phyloP scores from a whole-genome alignment of 2,113 vertebrate genomes.

The Cyanoramphus novaezelandiae region DNA sequence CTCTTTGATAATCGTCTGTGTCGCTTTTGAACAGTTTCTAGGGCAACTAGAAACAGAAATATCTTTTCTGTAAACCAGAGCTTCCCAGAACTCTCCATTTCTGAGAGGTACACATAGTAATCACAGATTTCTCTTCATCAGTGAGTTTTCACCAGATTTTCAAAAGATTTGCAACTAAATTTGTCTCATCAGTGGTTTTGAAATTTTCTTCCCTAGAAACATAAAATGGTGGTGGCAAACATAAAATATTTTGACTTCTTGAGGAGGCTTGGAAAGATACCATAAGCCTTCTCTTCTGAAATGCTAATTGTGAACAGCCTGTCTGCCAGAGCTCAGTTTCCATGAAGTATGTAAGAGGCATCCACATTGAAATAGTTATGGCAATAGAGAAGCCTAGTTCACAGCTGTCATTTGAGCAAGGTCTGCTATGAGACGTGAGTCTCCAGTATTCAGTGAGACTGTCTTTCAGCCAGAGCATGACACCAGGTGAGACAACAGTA shows the following conservation, averaged over 20 bases:
- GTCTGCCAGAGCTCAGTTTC: not conserved
- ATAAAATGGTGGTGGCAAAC: not conserved
- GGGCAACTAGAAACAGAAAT: not conserved
- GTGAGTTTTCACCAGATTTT: not conserved
- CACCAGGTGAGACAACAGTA: not conserved
- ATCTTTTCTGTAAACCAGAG: not conserved
- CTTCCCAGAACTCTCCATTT: not conserved
- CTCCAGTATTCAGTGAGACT: not conserved
- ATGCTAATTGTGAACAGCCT: not conserved
- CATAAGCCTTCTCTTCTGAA: not conserved
- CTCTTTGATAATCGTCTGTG: not conserved
- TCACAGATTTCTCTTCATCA: not conserved
- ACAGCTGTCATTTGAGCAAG: not conserved
- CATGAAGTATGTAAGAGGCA: not conserved
- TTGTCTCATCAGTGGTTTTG: not conserved
- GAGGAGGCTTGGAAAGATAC: not conserved
- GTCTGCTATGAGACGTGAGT: not conserved
- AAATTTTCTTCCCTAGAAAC: not conserved
- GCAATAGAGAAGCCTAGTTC: not conserved
- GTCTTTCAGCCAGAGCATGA: not conserved
- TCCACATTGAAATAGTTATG: not conserved
- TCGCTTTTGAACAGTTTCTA: not conserved
- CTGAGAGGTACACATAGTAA: not conserved
- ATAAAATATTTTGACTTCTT: conserved; percentile 4
- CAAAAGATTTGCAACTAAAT: not conserved